phyloP scores from a whole-genome alignment of 2,113 vertebrate species.

The Dipodomys ordii region DNA sequence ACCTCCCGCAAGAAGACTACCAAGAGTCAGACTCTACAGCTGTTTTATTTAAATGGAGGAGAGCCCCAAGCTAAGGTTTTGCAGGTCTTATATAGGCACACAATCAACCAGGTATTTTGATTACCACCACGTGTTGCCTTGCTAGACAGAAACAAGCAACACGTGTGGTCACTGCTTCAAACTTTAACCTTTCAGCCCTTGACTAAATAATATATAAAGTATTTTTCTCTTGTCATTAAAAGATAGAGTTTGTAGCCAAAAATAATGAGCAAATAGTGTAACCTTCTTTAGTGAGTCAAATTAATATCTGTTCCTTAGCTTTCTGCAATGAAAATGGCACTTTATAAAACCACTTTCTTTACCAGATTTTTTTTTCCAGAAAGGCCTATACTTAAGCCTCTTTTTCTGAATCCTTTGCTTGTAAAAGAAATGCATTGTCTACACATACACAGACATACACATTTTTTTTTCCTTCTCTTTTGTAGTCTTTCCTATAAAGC shows the following conservation, averaged over 20 bases:
- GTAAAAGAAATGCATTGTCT: not conserved
- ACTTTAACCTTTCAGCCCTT: not conserved
- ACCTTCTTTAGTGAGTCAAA: not conserved
- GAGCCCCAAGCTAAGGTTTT: no score
- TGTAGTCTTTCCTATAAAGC: conserved; percentile 65
- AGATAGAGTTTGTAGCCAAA: conserved; percentile 12
- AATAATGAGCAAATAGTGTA: not conserved
- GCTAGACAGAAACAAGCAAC: no score
- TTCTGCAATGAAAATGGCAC: not conserved
- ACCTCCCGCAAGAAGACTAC: no score
- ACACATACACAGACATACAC: not conserved
- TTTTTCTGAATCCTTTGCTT: not conserved
- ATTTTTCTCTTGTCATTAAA: conserved; percentile 18
- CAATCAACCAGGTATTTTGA: no score
- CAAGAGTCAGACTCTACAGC: no score
- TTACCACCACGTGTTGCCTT: no score
- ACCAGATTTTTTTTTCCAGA: not conserved
- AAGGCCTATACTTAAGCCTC: not conserved
- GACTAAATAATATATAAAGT: conserved; percentile 1
- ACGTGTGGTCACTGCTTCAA: no score
- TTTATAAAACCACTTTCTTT: conserved; percentile 24
- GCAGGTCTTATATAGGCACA: no score
- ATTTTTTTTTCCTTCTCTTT: conserved; percentile 33
- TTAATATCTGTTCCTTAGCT: conserved; percentile 3
- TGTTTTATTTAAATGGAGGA: no score